phyloP scores from a whole-genome alignment of 2,797 vertebrate genomes.

The Pseudochirops cupreus region DNA sequence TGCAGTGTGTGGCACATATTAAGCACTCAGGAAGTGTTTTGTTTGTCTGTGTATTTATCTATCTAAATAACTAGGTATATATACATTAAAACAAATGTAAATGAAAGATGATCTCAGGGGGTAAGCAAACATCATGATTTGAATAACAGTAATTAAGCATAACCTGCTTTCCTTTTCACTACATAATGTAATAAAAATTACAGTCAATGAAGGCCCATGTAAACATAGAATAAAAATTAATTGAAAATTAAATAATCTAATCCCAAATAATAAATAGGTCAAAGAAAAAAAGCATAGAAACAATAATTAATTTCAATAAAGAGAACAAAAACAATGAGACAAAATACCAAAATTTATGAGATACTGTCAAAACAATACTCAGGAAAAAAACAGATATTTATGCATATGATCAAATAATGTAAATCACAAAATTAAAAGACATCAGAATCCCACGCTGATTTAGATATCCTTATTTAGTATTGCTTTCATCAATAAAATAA shows the following conservation, averaged over 20 bases:
- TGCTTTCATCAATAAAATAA: neutral
- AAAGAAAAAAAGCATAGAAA: neutral
- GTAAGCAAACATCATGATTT: neutral
- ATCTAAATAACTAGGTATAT: neutral
- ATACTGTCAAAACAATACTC: neutral
- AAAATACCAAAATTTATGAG: neutral
- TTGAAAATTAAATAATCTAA: neutral
- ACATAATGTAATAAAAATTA: neutral
- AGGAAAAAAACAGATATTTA: neutral
- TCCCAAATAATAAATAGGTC: neutral
- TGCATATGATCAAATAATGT: neutral
- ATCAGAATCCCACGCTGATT: neutral
- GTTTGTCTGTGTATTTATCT: too few species aligned
- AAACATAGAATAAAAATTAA: neutral
- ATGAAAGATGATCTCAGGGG: neutral
- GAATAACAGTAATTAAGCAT: neutral
- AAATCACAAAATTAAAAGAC: neutral
- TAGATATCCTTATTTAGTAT: neutral
- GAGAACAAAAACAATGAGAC: neutral
- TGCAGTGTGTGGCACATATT: neutral
- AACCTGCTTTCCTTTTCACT: neutral
- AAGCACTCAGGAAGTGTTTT: neutral
- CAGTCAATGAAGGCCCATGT: neutral
- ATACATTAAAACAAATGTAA: neutral
- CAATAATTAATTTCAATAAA: neutral